Evolutionary conservation across 2,797 vertebrate genomes (phyloP).

Genomic region (Choloepus didactylus): DNA sequence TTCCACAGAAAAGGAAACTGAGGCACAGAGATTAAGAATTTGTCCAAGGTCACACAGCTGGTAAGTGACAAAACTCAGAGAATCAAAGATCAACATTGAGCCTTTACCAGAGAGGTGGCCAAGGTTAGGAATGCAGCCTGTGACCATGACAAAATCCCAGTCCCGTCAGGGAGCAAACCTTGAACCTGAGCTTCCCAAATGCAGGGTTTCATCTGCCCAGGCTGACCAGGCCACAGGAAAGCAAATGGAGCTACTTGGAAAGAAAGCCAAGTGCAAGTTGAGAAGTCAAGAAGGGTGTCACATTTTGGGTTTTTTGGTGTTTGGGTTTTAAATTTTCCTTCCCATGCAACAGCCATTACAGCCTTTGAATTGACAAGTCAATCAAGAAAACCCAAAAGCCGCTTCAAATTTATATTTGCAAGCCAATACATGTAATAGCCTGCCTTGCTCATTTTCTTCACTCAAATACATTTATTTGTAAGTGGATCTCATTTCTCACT

Average conservation of each 20-base stretch:
- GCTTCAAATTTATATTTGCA: not conserved
- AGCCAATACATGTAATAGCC: not conserved
- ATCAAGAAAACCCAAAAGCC: conserved; percentile 25
- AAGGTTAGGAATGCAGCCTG: not conserved
- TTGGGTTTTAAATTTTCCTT: not conserved
- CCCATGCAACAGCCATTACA: conserved; percentile 42
- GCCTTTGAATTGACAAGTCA: conserved; percentile 19
- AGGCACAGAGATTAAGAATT: conserved; percentile 9
- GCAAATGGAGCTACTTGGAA: not conserved
- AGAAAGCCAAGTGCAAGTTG: conserved; percentile 4
- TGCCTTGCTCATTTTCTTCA: not conserved
- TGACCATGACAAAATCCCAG: not conserved
- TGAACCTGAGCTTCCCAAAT: not conserved
- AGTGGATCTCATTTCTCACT: not conserved
- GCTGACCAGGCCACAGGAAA: not conserved
- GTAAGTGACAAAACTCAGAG: not conserved
- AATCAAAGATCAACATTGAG: not conserved
- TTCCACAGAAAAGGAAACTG: conserved; percentile 8
- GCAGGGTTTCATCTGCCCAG: not conserved
- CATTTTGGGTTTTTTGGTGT: not conserved
- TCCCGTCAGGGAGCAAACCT: not conserved
- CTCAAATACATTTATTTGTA: not conserved
- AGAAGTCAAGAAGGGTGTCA: not conserved
- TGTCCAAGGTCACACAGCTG: not conserved
- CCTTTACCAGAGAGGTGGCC: not conserved